phyloP scores from a whole-genome alignment of 2,797 vertebrate genomes.

The Phyllotis vaccarum region DNA sequence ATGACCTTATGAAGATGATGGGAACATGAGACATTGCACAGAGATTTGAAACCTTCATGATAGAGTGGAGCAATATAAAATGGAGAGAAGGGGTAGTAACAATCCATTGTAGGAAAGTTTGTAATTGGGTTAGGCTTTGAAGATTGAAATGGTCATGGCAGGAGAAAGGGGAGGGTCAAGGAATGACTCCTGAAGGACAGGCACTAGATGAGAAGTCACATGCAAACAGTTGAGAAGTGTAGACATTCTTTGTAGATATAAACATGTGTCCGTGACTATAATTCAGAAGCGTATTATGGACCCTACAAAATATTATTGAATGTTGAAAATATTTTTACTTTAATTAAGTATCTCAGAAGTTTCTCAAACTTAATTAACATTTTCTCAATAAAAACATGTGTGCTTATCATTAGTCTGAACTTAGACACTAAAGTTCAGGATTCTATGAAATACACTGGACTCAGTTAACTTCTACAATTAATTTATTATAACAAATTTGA shows the following conservation, averaged over 20 bases:
- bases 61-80: background rate
- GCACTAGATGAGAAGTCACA: background rate
- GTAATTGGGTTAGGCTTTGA: background rate
- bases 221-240: background rate
- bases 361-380: background rate
- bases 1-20: background rate
- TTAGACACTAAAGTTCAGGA: background rate
- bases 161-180: background rate
- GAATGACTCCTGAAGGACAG: background rate
- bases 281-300: background rate
- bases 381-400: background rate
- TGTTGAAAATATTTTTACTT: background rate
- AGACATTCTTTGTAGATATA: background rate
- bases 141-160: background rate
- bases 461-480: background rate
- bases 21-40: background rate
- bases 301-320: background rate
- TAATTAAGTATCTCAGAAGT: background rate
- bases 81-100: background rate
- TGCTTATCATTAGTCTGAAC: background rate
- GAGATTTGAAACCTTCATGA: background rate
- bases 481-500: conserved; percentile 8
- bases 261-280: background rate
- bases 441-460: background rate
- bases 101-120: background rate